A percentile compares a stretch with the other conserved stretches of the same genome.
These are phyloP conservation scores for Masticophis lateralis DNA, from an alignment of 2,797 vertebrate genomes.

Conservation along the genomic window DNA sequence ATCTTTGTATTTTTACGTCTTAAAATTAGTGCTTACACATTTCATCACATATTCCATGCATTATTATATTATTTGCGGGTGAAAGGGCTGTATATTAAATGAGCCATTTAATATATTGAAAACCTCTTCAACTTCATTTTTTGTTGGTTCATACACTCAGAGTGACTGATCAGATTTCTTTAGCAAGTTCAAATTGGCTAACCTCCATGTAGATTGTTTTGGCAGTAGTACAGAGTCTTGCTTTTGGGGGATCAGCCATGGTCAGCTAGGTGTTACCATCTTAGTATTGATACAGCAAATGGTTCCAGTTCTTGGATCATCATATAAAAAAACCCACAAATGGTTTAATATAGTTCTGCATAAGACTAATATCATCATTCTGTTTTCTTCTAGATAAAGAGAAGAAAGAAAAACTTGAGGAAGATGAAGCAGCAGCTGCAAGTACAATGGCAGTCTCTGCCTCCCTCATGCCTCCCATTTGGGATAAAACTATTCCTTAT, in stretches of 20 bases:
- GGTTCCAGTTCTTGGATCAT: not conserved
- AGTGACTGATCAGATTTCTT: not conserved
- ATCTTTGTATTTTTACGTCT: not conserved
- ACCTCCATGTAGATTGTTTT: not conserved
- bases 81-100: not conserved
- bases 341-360: not conserved
- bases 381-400: slow-evolving; percentile 75
- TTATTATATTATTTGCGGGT: not conserved
- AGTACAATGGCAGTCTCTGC: slow-evolving; percentile 85
- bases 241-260: not conserved
- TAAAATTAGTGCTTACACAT: not conserved
- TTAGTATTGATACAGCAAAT: not conserved
- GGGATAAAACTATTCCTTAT: slow-evolving; percentile 98
- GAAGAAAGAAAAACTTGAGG: slow-evolving; percentile 80
- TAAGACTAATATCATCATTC: slow-evolving; percentile 28
- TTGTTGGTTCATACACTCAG: not conserved
- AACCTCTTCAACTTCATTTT: not conserved
- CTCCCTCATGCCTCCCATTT: slow-evolving; percentile 93
- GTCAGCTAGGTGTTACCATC: not conserved
- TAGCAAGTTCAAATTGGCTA: not conserved
- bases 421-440: slow-evolving; percentile 76
- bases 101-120: not conserved
- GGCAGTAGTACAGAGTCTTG: not conserved
- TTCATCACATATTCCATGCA: not conserved
- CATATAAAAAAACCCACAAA: not conserved